phyloP scores from a whole-genome alignment of 2,797 vertebrate genomes.

The Acipenser transmontanus region DNA sequence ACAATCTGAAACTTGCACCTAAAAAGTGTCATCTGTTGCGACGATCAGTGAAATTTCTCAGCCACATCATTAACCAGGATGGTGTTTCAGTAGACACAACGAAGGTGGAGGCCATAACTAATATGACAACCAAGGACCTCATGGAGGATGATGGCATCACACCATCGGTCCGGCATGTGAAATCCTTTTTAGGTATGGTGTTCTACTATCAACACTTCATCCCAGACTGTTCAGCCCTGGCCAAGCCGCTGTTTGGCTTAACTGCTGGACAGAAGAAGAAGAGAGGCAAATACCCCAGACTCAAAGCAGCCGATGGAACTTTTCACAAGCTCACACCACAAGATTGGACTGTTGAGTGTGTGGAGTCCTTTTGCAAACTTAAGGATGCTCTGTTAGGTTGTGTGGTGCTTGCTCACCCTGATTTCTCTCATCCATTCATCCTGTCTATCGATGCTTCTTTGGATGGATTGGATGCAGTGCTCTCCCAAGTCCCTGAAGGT shows the following conservation, averaged over 20 bases:
- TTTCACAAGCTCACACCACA: neutral
- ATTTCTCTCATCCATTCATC: slow-evolving; percentile 12
- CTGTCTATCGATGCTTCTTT: slow-evolving; percentile 13
- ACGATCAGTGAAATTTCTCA: neutral
- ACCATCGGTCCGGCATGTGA: slow-evolving; percentile 1
- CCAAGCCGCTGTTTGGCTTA: slow-evolving; percentile 4
- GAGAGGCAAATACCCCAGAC: neutral
- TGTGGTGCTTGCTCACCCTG: slow-evolving; percentile 6
- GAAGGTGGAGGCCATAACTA: too few relatives aligned
- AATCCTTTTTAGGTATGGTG: slow-evolving; percentile 13
- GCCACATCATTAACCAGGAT: too few relatives aligned
- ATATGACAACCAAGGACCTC: neutral
- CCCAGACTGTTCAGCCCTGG: neutral
- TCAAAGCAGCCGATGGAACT: neutral
- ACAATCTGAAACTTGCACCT: neutral
- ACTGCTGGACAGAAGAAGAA: slow-evolving; percentile 5
- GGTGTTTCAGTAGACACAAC: too few relatives aligned
- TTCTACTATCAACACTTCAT: slow-evolving; percentile 9
- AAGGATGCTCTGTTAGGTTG: neutral
- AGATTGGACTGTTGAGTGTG: neutral
- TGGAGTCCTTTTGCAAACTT: neutral
- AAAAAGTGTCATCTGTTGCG: slow-evolving; percentile 11
- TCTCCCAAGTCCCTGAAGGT: neutral
- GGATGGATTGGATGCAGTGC: neutral
- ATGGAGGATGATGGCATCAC: slow-evolving; percentile 7